phyloP scores from a whole-genome alignment of 2,888 invertebrate species.

The Lamproptera curius region DNA sequence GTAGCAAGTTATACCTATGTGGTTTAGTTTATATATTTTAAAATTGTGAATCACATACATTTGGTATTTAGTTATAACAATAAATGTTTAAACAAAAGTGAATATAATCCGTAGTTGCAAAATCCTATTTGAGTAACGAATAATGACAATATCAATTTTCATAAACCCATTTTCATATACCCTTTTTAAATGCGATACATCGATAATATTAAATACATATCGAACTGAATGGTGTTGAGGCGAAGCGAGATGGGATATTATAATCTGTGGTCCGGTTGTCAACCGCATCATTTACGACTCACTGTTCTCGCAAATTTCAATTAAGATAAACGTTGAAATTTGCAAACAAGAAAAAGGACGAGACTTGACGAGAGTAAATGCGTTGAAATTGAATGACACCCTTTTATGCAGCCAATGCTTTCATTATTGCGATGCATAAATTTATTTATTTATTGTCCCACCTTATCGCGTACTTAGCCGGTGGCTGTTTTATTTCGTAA shows the following conservation, averaged over 20 bases:
- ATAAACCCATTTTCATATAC: no score
- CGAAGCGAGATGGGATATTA: background rate
- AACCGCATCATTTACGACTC: constrained; percentile 2
- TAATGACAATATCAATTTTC: no score
- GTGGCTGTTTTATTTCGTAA: background rate
- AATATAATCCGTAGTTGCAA: no score
- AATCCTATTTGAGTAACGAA: no score
- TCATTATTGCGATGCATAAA: constrained; percentile 12
- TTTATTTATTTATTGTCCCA: constrained; percentile 3
- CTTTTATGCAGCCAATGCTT: background rate
- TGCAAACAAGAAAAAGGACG: constrained; percentile 13
- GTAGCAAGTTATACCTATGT: no score
- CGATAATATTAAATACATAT: background rate
- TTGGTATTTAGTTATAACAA: no score
- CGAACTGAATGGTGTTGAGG: background rate
- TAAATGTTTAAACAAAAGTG: no score
- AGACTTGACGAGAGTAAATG: background rate
- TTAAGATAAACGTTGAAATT: constrained; percentile 18
- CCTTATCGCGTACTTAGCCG: background rate
- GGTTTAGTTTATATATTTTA: no score
- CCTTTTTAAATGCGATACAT: background rate
- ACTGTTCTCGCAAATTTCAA: constrained; percentile 15
- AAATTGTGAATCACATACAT: no score
- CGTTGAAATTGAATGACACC: constrained; percentile 4
- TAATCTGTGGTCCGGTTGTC: background rate